Evolutionary conservation across 2,888 invertebrate species (phyloP), one percentile per base, ranked within the genome.

Genomic region (Automeris io): DNA sequence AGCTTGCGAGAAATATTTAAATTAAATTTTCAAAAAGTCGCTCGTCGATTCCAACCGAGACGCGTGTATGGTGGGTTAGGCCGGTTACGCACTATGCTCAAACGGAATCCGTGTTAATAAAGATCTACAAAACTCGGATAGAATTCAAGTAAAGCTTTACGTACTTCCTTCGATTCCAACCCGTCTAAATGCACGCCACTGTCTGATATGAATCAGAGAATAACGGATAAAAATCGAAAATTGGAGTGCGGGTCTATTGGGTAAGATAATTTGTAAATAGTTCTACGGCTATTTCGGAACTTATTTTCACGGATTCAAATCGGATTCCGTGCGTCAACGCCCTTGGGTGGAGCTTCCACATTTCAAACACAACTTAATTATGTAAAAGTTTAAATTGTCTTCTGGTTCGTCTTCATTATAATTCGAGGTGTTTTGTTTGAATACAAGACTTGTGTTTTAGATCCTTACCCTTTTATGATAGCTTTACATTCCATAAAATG

Each of bases 381-480:
- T 72, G 68, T 58, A 63, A 59, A 71, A 76, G 63, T 75, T 76
- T 74, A 74, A 75, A 76, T 75, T 74, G 71, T 73, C 66, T 54
- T 59, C 58, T 58, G 57, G 59, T 55, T 65, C 58, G 57, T 69
- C 64, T 70, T 76, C 71, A 69, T 77, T 75, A 73, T 71, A 72
- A 76, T 71, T 70, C 62, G 68, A 64, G 60, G 60, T 66, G 63
- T 70, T 65, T 65, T 66, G 63, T 70, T 65, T 65, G 61, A 24
- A 24, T 32, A 32, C 35, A 32, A 21, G 18, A 35, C 21, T 26
- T 19, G 16, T 5, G 2, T 16, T 26, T 18, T 31, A n/a, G 25
- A 11, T n/a, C 18, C 21, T 13, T 7, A 13, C 12, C 31, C 19
- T 25, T 18, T 18, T 24, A 18, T 18, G 13, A 33, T n/a, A 19